Base-by-base conservation (phyloP, 2,797 vertebrate genomes). In the Danionella dracula region DNA sequence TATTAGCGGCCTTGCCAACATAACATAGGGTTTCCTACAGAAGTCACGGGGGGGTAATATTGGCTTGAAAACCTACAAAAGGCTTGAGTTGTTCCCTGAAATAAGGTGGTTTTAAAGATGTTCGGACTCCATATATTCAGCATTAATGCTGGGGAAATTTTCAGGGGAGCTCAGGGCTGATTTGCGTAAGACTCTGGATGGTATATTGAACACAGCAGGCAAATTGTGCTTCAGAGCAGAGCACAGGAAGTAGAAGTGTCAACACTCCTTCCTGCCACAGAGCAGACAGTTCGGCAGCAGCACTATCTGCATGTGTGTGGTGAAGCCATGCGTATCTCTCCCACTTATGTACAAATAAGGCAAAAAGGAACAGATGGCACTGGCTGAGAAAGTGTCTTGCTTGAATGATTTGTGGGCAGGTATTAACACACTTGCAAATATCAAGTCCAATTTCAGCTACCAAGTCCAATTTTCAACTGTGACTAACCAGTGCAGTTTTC, bases 291-390 rank as follows among this genome's bases (percentile, higher is more conserved):
- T 75, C 60, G 29, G 63, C 59, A 71, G 58, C 68, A 67, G 50
- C 38, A 15, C 17, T 54, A 12, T 55, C 48, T 45, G 29, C 11
- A 20, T 35, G 62, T 23, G 63, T 68, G 50, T 60, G 38, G 51
- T 58, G 44, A 61, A 35, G 20, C 12, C 6, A 45, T 1, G 5
- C 27, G 44, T 67, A 29, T 50, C 41, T 34, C 44, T 71, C 55
- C 44, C 15, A 44, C 15, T 75, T 55, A 75, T 87, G 85, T 81
- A 88, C 88, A 86, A 87, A 90, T 89, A 90, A 87, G 88, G 87
- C 59, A 85, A 88, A 74, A 75, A 8, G 69, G 77, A 76, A 79
- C 76, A 73, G 80, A 85, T 84, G 85, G 78, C 72, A 77, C 58
- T 42, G 63, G 68, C 66, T 59, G 29, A 77, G 77, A 67, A 68